These are phyloP conservation scores for Echeneis naucrates DNA, from an alignment of 2,797 vertebrate species.

Conservation along the genomic window DNA sequence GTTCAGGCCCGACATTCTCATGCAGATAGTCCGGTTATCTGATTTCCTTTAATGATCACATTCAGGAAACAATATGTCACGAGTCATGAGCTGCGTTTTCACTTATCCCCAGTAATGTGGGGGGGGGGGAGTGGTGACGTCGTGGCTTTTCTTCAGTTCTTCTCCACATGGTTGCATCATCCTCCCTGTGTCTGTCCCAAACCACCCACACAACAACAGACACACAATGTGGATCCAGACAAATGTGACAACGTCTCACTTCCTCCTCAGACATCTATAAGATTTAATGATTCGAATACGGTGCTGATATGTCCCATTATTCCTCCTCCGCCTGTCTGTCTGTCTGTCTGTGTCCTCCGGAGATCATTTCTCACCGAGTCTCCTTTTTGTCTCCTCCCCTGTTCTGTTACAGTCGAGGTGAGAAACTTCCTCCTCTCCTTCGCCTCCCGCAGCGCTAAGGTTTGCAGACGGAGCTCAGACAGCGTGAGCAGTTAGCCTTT, in stretches of 20 bases:
- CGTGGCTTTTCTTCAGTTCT: neutral
- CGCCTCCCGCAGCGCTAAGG: constrained; percentile 5
- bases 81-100: constrained; percentile 33
- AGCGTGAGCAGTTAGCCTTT: neutral
- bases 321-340: constrained; percentile 18
- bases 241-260: neutral
- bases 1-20: neutral
- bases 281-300: neutral
- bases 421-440: constrained; percentile 25
- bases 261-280: constrained; percentile 4
- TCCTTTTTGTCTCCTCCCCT: constrained; percentile 22
- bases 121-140: neutral
- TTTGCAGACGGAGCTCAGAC: neutral
- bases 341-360: constrained; percentile 11
- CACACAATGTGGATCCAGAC: constrained; percentile 33
- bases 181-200: neutral
- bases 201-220: constrained; percentile 31
- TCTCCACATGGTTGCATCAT: neutral
- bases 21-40: constrained; percentile 11
- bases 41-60: constrained; percentile 11
- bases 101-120: neutral
- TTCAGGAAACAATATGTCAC: neutral
- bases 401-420: constrained; percentile 27
- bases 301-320: neutral
- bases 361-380: constrained; percentile 45